These are phyloP conservation scores for Drosophila lacteicornis DNA, from an alignment of 1,140 invertebrate species.

Conservation along the genomic window DNA sequence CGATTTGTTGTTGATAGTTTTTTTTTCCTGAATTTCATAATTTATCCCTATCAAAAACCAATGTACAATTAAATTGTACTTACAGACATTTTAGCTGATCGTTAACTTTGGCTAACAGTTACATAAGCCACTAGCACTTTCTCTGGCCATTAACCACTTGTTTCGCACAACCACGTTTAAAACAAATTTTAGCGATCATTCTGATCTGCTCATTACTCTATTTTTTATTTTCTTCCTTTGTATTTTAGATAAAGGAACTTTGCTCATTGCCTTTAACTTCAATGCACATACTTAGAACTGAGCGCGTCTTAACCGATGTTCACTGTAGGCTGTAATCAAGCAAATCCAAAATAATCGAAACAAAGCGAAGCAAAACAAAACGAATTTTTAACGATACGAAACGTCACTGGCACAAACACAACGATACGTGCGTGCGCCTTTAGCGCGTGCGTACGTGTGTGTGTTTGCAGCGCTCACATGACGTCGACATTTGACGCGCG, in stretches of 20 bases:
- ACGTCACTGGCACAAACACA: constrained; percentile 33
- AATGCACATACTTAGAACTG: background rate
- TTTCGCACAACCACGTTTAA: background rate
- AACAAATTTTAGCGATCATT: background rate
- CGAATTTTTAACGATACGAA: constrained; percentile 23
- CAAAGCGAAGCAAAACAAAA: constrained; percentile 26
- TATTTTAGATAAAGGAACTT: background rate
- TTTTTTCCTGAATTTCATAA: too few relatives aligned
- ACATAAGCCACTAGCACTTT: background rate
- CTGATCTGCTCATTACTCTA: too few relatives aligned
- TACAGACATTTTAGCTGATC: too few relatives aligned
- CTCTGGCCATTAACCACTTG: background rate
- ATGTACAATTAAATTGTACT: too few relatives aligned
- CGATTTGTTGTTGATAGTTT: too few relatives aligned
- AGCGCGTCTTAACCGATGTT: constrained; percentile 4
- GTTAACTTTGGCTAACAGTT: too few relatives aligned
- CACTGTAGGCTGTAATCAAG: constrained; percentile 29
- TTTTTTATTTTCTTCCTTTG: background rate
- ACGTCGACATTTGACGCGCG: constrained; percentile 27
- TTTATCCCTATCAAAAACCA: too few relatives aligned
- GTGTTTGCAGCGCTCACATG: constrained; percentile 27
- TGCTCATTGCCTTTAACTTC: background rate
- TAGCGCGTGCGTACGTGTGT: constrained; percentile 34
- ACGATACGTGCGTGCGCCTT: constrained; percentile 25
- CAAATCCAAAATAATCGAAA: constrained; percentile 19